These are phyloP conservation scores for Hydrotaea diabolus DNA, from an alignment of 2,888 invertebrate species.

Conservation along the genomic window DNA sequence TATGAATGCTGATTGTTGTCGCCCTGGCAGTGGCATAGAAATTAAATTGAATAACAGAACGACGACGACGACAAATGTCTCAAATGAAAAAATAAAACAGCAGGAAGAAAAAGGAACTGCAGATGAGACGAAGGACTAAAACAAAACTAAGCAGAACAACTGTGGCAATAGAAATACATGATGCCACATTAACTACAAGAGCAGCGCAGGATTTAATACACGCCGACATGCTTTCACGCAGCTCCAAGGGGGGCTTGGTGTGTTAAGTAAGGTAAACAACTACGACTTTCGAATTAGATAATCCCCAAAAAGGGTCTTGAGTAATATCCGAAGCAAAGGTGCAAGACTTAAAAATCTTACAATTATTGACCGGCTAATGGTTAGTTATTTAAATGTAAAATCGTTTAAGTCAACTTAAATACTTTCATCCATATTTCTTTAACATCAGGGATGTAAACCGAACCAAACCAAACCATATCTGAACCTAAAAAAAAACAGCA, in stretches of 20 bases:
- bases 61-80: constrained; percentile 24
- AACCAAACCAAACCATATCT: too few species aligned
- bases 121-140: constrained; percentile 11
- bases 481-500: too few species aligned
- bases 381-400: too few species aligned
- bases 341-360: too few species aligned
- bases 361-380: too few species aligned
- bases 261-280: neutral
- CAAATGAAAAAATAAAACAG: neutral
- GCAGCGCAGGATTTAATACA: constrained; percentile 25
- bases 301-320: too few species aligned
- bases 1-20: constrained; percentile 44
- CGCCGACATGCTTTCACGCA: neutral
- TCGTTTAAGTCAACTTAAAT: too few species aligned
- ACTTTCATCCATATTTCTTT: too few species aligned
- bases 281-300: too few species aligned
- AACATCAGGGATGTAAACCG: too few species aligned
- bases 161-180: constrained; percentile 60
- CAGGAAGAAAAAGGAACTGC: constrained; percentile 8
- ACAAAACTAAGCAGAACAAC: constrained; percentile 52
- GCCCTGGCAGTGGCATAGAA: constrained; percentile 57
- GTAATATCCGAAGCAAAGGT: too few species aligned
- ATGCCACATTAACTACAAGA: constrained; percentile 61
- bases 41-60: constrained; percentile 56
- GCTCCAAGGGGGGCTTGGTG: neutral